These are phyloP conservation scores for Ctenodactylus gundi DNA, from an alignment of 2,113 vertebrate genomes.

Conservation along the genomic window DNA sequence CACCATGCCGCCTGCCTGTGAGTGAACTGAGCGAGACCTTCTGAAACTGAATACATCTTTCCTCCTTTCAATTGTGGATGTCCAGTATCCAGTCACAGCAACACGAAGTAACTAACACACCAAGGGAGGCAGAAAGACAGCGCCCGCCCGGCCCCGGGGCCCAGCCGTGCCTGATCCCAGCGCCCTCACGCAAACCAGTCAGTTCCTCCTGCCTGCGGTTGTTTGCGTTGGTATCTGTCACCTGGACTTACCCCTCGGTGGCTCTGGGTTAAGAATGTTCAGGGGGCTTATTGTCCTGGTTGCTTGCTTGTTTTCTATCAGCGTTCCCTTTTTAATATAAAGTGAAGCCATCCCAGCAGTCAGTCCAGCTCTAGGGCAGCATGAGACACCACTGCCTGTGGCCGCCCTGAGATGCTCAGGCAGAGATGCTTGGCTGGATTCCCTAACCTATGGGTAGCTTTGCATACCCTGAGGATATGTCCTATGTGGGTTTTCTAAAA, in stretches of 20 bases:
- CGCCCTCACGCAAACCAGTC: neutral
- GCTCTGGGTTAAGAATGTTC: neutral
- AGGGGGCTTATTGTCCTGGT: too few relatives aligned
- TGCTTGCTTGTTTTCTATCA: neutral
- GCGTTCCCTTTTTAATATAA: neutral
- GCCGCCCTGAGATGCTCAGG: neutral
- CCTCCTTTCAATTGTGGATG: too few relatives aligned
- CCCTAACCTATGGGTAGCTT: neutral
- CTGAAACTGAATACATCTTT: too few relatives aligned
- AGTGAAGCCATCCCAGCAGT: neutral
- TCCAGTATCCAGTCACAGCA: too few relatives aligned
- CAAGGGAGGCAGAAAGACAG: neutral
- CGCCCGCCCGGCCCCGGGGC: neutral
- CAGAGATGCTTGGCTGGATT: neutral
- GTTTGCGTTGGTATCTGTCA: neutral
- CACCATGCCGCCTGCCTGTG: too few relatives aligned
- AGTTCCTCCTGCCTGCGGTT: neutral
- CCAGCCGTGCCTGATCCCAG: neutral
- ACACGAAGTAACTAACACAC: too few relatives aligned
- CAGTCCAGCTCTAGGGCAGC: neutral
- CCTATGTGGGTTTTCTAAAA: neutral
- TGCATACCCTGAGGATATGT: neutral
- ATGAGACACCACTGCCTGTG: neutral
- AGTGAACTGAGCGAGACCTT: too few relatives aligned
- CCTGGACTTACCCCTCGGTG: neutral